A percentile compares a stretch with the other conserved stretches of the same genome.
Evolutionary conservation across 2,888 invertebrate species (phyloP).

Genomic region (Brachylomia viminalis): DNA sequence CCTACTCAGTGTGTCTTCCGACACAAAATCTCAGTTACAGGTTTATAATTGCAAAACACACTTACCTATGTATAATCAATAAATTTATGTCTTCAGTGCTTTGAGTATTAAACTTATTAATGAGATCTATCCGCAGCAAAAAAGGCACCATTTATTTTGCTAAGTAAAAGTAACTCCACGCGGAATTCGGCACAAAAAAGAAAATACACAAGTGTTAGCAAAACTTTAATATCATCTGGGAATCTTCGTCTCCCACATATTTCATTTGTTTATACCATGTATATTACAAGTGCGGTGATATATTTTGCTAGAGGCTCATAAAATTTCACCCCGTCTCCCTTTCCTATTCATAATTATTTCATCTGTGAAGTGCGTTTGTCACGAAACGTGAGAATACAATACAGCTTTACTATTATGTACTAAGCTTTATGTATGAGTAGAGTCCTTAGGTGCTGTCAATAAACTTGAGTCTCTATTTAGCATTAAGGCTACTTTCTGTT

Average conservation of each 20-base stretch:
- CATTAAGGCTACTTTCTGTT: too few relatives aligned
- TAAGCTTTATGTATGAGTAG: constrained; percentile 12
- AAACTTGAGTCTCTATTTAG: background rate
- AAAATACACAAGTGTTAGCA: constrained; percentile 38
- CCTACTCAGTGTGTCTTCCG: too few relatives aligned
- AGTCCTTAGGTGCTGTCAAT: background rate
- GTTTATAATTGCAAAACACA: background rate
- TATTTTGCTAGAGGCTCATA: constrained; percentile 68
- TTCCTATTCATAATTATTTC: constrained; percentile 71
- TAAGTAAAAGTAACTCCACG: background rate
- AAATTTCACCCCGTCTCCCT: constrained; percentile 69
- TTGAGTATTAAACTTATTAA: background rate
- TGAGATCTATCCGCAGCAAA: background rate
- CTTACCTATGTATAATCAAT: background rate
- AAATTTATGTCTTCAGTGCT: too few relatives aligned
- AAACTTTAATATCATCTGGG: constrained; percentile 50
- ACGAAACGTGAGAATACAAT: constrained; percentile 59
- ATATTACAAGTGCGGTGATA: constrained; percentile 69
- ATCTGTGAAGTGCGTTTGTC: constrained; percentile 72
- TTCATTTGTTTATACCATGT: constrained; percentile 69
- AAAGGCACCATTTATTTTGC: background rate
- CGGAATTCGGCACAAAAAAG: background rate
- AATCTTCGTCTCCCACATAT: constrained; percentile 60
- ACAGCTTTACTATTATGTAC: constrained; percentile 35
- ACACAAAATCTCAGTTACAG: background rate